Evolutionary conservation across 2,113 vertebrate genomes (phyloP), one percentile per base, ranked within the genome.

Genomic region (Hyaena hyaena): DNA sequence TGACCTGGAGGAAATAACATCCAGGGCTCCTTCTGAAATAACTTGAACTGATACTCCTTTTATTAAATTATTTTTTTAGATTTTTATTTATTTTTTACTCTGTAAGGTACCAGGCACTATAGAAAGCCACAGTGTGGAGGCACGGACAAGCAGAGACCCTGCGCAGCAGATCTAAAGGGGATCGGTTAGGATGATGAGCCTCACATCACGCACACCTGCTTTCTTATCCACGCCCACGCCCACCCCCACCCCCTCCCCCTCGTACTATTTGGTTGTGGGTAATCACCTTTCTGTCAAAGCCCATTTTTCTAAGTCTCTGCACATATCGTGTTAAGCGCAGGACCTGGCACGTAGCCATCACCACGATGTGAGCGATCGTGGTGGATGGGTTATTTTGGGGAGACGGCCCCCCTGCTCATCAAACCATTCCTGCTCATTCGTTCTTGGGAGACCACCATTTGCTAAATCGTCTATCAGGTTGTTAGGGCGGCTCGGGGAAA

Each of bases 261-360:
- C 6, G 0, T 10, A 0, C n/a, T 6, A 0, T 79, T 71, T 71
- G 0, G 55, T n/a, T 26, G 16, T 10, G 14, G 8, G 53, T 7
- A 7, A 10, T 81, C 85, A 2, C 31, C 69, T 45, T 11, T 17
- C 43, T 71, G n/a, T 31, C 21, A 6, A 45, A 69, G 63, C 31
- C 55, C 7, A 0, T 71, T 35, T 65, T 28, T 21, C 21, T 63
- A 58, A 4, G 33, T 19, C 39, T 43, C 1, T 1, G 0, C 31
- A 0, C 1, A 4, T 14, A 10, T 1, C 0, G 10, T 24, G 9
- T 55, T 15, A 17, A n/a, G n/a, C 68, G 9, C 6, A 0, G 39
- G 5, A 8, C 55, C 71, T 33, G 43, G 71, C 17, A 4, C 28
- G 31, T 2, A 0, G 31, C 74, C 23, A 0, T 11, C 2, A 0